These are phyloP conservation scores for Caenorhabditis sp. DNA, from an alignment of 2,888 invertebrate genomes.

Conservation along the genomic window DNA sequence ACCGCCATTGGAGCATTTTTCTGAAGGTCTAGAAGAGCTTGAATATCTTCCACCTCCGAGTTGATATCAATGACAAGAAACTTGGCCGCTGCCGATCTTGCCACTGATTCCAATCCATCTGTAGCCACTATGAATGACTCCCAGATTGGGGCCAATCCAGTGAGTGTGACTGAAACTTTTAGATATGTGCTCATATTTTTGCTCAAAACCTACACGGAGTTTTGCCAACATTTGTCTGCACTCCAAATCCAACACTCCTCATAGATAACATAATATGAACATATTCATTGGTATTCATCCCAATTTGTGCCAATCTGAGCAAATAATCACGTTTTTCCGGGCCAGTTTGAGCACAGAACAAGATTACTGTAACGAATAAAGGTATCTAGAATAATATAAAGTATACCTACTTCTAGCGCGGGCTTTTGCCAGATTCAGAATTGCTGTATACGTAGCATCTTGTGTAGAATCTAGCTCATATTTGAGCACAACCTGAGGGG, in stretches of 20 bases:
- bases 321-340: conserved; percentile 20
- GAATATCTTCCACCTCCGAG: conserved; percentile 24
- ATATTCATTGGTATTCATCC: conserved; percentile 61
- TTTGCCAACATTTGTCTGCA: conserved; percentile 9
- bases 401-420: conserved; percentile 20
- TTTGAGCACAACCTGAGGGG: conserved; percentile 20
- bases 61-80: conserved; percentile 15
- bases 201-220: conserved; percentile 33
- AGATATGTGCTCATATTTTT: no score
- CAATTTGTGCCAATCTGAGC: conserved; percentile 20
- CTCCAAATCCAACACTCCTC: conserved; percentile 52
- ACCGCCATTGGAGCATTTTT: conserved; percentile 15
- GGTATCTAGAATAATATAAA: no score
- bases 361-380: not conserved
- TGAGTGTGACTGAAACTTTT: not conserved
- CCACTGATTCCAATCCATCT: not conserved
- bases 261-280: conserved; percentile 59
- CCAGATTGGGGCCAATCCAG: not conserved
- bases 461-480: not conserved
- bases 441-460: conserved; percentile 1
- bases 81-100: not conserved
- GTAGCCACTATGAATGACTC: not conserved
- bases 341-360: not conserved
- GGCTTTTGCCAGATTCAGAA: conserved; percentile 4
- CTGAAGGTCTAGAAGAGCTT: conserved; percentile 9